Evolutionary conservation across 1,140 invertebrate species (phyloP), one percentile per base, ranked within the genome.

Genomic region (Sminthurinus signatus): DNA sequence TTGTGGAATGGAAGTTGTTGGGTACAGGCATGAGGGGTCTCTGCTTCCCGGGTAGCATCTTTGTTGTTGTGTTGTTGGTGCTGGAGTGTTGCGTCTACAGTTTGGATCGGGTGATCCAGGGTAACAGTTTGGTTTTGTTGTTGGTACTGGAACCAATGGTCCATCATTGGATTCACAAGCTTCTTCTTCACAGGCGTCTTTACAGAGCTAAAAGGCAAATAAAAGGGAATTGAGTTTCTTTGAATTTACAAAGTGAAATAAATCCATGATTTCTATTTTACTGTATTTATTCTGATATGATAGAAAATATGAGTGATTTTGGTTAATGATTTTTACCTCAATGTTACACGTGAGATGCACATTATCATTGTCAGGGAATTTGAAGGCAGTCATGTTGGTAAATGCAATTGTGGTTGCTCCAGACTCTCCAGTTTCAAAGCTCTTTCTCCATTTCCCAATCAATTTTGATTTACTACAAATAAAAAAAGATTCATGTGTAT

Each of bases 311-410:
- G 14, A 12, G 12, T 36, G n/a, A n/a, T n/a, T n/a, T n/a, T n/a
- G n/a, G n/a, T n/a, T n/a, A n/a, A n/a, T n/a, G n/a, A n/a, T 29
- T 5, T 65, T 73, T 76, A 83, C 81, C 78, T 87, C 85, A 60
- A 87, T 84, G 70, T 87, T 87, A 74, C 86, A 88, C n/a, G 85
- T 86, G 0, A 88, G 73, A 72, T 82, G 86, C 0, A 88, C 85
- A 78, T 87, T 84, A 48, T 83, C 82, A 15, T 80, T 81, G 60
- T 87, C 85, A 1, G 86, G 85, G 73, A 88, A 88, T 66, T 86
- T 84, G 77, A 88, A 88, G 0, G 85, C 85, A 54, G 82, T 84
- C 12, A 88, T 78, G 75, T 83, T 85, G 64, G 83, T 86, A 71
- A 83, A 85, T 8, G 84, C 79, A 32, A 85, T 82, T 15, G 85